Base-by-base conservation (phyloP, 2,888 invertebrate genomes). In the Zele albiditarsus region DNA sequence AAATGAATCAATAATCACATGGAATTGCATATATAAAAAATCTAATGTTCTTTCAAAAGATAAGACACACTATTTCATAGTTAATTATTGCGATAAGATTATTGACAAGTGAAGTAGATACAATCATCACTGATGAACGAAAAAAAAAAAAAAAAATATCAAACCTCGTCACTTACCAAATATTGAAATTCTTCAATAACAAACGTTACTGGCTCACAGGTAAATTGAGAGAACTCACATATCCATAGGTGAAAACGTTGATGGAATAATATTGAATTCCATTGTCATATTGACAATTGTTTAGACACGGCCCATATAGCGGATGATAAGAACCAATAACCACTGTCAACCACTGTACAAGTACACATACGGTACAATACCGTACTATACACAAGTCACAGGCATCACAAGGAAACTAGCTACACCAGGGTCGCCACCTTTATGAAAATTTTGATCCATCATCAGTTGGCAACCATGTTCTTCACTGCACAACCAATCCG, bases 221-320 rank as follows among this genome's bases (percentile, higher is more conserved):
- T 6, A 1, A 23, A 53, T 53, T 20, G 4, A 20, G 20, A 53
- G 0, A 20, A 20, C 28, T 42, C 42, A 16, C 16, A 12, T 28
- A 25, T 16, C n/a, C 27, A n/a, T 10, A 14, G n/a, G 27, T 8
- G 16, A 14, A 16, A 23, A 62, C 28, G 20, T 62, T 62, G 20
- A 62, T 12, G 46, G 31, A 62, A 33, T 27, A 46, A 46, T 71
- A 62, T 60, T 46, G 14, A 62, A 42, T 27, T 23, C 28, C 71
- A 71, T 62, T 71, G 60, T 46, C 28, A 62, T 62, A 71, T 70
- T 70, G 58, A 71, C 42, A 71, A 62, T 62, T 38, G n/a, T 57
- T 62, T 16, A 62, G 38, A n/a, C 42, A 12, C 10, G 12, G 0
- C 38, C 10, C 12, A 2, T 38, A 58, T 46, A 28, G 28, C 42